phyloP scores from a whole-genome alignment of 2,888 invertebrate genomes.

The Sinopyrophorus schimmeli region DNA sequence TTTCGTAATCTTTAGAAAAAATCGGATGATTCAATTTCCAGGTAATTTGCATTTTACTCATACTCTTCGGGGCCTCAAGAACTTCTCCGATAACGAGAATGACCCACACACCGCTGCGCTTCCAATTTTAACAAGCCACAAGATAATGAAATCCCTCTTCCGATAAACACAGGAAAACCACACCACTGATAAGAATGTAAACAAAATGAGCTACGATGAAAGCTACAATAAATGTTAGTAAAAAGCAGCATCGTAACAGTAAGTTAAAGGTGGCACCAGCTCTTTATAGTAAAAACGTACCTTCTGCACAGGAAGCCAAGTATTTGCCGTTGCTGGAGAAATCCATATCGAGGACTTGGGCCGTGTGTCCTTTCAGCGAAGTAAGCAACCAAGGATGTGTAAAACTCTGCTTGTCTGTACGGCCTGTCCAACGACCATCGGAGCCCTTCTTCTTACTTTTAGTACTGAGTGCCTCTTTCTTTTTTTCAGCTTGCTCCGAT shows the following conservation, averaged over 20 bases:
- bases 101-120: no score
- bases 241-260: no score
- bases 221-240: no score
- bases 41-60: slow-evolving; percentile 14
- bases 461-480: slow-evolving; percentile 20
- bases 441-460: slow-evolving; percentile 56
- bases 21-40: slow-evolving; percentile 14
- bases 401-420: slow-evolving; percentile 59
- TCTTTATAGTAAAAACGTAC: no score
- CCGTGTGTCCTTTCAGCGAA: slow-evolving; percentile 81
- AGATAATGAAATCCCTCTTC: no score
- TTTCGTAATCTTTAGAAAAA: slow-evolving; percentile 2
- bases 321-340: slow-evolving; percentile 86
- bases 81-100: no score
- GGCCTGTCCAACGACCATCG: slow-evolving; percentile 54
- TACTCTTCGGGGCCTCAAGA: no score
- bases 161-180: no score
- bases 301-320: slow-evolving; percentile 81
- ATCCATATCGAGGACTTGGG: slow-evolving; percentile 73
- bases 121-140: no score
- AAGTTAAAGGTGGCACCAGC: no score
- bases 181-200: no score
- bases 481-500: slow-evolving; percentile 23
- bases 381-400: slow-evolving; percentile 80
- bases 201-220: no score